These are phyloP conservation scores for Saccopteryx bilineata DNA, from an alignment of 2,113 vertebrate species.

Conservation along the genomic window DNA sequence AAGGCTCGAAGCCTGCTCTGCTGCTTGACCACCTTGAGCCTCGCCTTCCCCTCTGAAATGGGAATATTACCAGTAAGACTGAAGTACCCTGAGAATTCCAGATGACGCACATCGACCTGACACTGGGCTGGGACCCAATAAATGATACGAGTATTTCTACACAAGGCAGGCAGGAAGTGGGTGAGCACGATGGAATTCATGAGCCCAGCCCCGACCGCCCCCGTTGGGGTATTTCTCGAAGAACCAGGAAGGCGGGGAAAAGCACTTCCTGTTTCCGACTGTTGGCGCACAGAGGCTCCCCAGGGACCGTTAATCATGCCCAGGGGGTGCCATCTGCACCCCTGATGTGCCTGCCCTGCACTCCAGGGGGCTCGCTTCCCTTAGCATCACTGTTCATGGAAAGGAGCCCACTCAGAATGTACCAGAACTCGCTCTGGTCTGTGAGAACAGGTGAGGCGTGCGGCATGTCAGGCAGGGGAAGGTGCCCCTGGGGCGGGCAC, in stretches of 20 bases:
- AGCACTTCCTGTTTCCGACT: not conserved
- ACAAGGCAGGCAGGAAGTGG: not conserved
- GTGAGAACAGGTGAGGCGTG: fast-evolving
- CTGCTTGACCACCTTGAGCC: fast-evolving
- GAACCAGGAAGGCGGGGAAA: not conserved
- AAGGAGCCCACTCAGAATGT: fast-evolving
- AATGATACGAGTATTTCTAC: fast-evolving
- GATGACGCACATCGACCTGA: fast-evolving
- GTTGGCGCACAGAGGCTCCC: not conserved
- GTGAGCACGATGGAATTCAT: not conserved
- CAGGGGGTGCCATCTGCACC: not conserved
- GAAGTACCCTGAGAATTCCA: not conserved
- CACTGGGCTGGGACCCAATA: fast-evolving
- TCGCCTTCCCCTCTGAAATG: fast-evolving
- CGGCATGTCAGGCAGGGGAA: fast-evolving
- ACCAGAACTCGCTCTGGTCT: fast-evolving
- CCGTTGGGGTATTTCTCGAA: fast-evolving
- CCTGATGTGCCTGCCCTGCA: not conserved
- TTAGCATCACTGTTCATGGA: fast-evolving
- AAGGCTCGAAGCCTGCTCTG: fast-evolving
- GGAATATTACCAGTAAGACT: fast-evolving
- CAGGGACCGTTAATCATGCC: fast-evolving
- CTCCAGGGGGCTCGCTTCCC: not conserved
- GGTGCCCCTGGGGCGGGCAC: not conserved
- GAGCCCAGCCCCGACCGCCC: fast-evolving